A percentile compares a stretch with the other conserved stretches of the same genome.
These are phyloP conservation scores for Papilio helenus DNA, from an alignment of 1,140 invertebrate genomes.

Conservation along the genomic window DNA sequence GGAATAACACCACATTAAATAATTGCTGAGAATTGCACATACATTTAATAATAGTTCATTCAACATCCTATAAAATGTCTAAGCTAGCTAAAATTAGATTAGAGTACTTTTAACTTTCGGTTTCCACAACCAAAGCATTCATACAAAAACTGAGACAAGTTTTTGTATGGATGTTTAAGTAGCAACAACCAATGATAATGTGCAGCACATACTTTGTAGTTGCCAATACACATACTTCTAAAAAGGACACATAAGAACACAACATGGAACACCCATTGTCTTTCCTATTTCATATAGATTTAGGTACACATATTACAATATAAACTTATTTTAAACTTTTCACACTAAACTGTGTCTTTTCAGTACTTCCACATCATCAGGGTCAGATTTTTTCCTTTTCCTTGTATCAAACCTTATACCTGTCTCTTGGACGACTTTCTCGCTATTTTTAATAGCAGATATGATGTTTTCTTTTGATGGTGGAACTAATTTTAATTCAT, in stretches of 20 bases:
- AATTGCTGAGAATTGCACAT: slow-evolving; percentile 35
- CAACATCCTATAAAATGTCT: slow-evolving; percentile 16
- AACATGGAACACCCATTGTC: slow-evolving; percentile 21
- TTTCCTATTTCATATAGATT: slow-evolving; percentile 7
- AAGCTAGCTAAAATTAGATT: slow-evolving; percentile 19
- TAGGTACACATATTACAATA: slow-evolving; percentile 16
- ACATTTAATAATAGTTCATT: slow-evolving; percentile 30
- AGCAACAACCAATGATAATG: not conserved
- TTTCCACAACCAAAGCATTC: not conserved
- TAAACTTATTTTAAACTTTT: slow-evolving; percentile 6
- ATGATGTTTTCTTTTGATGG: slow-evolving; percentile 78
- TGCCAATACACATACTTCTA: slow-evolving; percentile 21
- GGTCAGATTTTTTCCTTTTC: slow-evolving; percentile 70
- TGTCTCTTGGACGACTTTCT: slow-evolving; percentile 72
- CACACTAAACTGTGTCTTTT: slow-evolving; percentile 64
- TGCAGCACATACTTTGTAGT: slow-evolving; percentile 18
- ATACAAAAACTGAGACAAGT: not conserved
- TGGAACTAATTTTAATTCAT: slow-evolving; percentile 68
- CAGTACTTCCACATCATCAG: slow-evolving; percentile 62
- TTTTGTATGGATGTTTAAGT: not conserved
- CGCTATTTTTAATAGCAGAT: slow-evolving; percentile 76
- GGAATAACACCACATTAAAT: slow-evolving; percentile 29
- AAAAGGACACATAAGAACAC: slow-evolving; percentile 32
- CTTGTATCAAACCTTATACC: slow-evolving; percentile 73
- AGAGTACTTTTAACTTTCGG: not conserved